Base-by-base conservation (phyloP, 2,797 vertebrate genomes). In the Tragopan temminckii region DNA sequence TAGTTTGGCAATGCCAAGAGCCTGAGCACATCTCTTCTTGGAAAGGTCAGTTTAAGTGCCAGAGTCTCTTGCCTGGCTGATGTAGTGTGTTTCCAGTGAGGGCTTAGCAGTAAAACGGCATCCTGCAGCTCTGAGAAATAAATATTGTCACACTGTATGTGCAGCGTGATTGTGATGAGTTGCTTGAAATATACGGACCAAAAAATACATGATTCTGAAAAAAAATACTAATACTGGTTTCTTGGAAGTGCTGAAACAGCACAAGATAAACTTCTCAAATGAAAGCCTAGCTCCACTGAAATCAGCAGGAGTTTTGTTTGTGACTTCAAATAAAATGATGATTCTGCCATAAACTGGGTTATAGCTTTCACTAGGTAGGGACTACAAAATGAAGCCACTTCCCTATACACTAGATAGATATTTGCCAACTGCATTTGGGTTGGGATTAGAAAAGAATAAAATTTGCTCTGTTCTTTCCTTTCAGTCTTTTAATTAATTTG, bases 401-500 rank as follows among this genome's bases (percentile, higher is more conserved):
- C 69, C 48, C 59, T 63, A 11, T 79, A 58, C 59, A 62, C 33
- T 46, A 79, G 58, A 58, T 63, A 90, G 59, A 19, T 92, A 85
- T 79, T 95, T 95, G 63, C 85, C 77, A 86, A 2, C 50, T 67
- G 48, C 45, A 20, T 67, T 95, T 93, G 63, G 13, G n/a, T 11
- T 83, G 15, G 61, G 61, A 61, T 86, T 79, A 92, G 57, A 71
- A 84, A 76, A 33, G 80, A 79, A 62, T 19, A 89, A 87, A 79
- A 76, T 81, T 84, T 80, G 11, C 48, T 74, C 52, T 84, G 33
- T 89, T 79, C 52, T 91, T 90, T 71, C 43, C 33, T 94, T 94
- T 91, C 79, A 35, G 42, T 58, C n/a, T 45, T 84, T 61, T 84
- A 91, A 94, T 89, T 93, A 94, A 89, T 80, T 88, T 95, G 74